Evolutionary conservation across 2,113 vertebrate species (phyloP).

Genomic region (Spermophilus dauricus): DNA sequence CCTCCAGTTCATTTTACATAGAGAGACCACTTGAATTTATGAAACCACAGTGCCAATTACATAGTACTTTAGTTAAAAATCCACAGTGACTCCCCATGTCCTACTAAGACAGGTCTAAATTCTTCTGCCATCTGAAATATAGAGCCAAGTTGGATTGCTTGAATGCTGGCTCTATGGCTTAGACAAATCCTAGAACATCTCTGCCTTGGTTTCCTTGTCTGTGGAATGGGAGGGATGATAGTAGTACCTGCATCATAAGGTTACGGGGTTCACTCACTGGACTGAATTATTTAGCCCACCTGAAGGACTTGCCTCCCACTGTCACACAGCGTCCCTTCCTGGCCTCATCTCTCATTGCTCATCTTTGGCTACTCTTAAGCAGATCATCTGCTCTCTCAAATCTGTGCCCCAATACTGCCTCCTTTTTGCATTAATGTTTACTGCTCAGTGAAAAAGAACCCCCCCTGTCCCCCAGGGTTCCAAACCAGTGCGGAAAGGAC

Average conservation of each 20-base stretch:
- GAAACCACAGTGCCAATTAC: neutral
- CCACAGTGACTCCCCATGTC: neutral
- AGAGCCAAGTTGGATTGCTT: neutral
- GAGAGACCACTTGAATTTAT: neutral
- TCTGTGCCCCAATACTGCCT: neutral
- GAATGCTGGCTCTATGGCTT: neutral
- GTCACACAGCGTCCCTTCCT: neutral
- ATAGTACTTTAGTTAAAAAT: neutral
- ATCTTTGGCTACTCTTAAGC: neutral
- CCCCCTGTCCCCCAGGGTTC: neutral
- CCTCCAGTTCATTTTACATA: neutral
- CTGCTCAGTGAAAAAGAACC: neutral
- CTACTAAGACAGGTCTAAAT: neutral
- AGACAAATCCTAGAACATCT: neutral
- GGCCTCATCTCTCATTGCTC: neutral
- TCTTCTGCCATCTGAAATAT: neutral
- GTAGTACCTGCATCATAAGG: neutral
- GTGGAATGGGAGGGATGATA: neutral
- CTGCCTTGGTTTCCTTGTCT: neutral
- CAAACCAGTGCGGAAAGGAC: too few relatives aligned
- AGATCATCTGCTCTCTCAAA: neutral
- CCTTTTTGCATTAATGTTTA: neutral
- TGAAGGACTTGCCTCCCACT: neutral
- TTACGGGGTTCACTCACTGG: neutral
- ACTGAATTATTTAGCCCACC: neutral